Percentiles rank a stretch among this genome's conserved stretches.
phyloP scores from a whole-genome alignment of 2,888 invertebrate species.

The Ephialtes manifestator region DNA sequence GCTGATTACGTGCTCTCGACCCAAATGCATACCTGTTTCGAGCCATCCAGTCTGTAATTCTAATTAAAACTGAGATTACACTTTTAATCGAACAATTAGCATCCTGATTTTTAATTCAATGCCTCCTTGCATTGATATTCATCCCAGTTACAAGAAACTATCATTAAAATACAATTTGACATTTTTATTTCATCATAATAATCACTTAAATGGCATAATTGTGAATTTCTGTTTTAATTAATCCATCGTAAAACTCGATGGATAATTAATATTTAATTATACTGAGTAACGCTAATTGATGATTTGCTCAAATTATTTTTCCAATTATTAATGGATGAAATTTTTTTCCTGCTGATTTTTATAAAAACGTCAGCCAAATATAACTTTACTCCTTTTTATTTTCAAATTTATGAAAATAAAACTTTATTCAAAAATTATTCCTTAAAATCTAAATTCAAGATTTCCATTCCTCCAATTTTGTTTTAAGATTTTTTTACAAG shows the following conservation, averaged over 20 bases:
- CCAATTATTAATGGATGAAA: not conserved
- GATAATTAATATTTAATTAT: not conserved
- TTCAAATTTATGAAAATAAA: too few species aligned
- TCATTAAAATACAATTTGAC: not conserved
- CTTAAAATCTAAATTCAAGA: too few species aligned
- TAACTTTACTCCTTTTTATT: too few species aligned
- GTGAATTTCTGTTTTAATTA: not conserved
- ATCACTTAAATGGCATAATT: not conserved
- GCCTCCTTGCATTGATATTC: not conserved
- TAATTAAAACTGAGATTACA: conserved; percentile 16
- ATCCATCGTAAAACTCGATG: not conserved
- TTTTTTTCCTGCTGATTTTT: too few species aligned
- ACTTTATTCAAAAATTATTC: too few species aligned
- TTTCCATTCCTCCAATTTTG: too few species aligned
- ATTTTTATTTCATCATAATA: not conserved
- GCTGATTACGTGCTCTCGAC: conserved; percentile 31
- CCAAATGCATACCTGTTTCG: conserved; percentile 22
- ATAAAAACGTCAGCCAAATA: too few species aligned
- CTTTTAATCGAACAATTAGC: not conserved
- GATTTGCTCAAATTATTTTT: not conserved
- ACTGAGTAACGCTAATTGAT: not conserved
- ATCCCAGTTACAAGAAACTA: not conserved
- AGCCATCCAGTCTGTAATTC: not conserved
- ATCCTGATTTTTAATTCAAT: not conserved
- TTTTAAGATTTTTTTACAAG: too few species aligned